A percentile compares a stretch with the other conserved stretches of the same genome.
Conservation (phyloP, 2,888 invertebrate genomes). For the Zhuqinia jingwanae region DNA sequence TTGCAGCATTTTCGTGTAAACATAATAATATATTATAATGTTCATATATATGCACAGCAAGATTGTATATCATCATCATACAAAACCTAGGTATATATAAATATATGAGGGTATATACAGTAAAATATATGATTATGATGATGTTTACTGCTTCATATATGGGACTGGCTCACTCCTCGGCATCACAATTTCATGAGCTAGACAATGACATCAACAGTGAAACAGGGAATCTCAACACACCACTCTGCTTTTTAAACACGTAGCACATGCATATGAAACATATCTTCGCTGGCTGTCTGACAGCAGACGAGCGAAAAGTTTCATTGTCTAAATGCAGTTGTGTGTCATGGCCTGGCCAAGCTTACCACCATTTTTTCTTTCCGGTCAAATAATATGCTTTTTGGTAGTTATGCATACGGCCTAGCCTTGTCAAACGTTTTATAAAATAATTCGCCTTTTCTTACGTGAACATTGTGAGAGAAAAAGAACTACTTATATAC, state of each 20-base stretch:
- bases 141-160: background rate
- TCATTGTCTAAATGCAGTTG: background rate
- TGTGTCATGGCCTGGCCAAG: too few species aligned
- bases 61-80: background rate
- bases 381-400: too few species aligned
- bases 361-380: too few species aligned
- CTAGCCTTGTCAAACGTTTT: too few species aligned
- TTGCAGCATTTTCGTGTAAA: background rate
- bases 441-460: too few species aligned
- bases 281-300: background rate
- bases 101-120: background rate
- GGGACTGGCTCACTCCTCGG: slow-evolving; percentile 33
- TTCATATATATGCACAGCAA: too few species aligned
- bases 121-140: background rate
- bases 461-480: too few species aligned
- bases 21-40: too few species aligned
- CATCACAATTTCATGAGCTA: slow-evolving; percentile 54
- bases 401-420: too few species aligned
- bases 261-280: background rate
- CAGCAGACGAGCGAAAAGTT: background rate
- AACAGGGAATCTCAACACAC: background rate
- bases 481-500: too few species aligned
- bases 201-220: slow-evolving; percentile 44
- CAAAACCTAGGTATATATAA: too few species aligned
- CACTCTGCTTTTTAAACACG: background rate